Conservation (phyloP, 2,797 vertebrate species). For the Chromobotia macracanthus region DNA sequence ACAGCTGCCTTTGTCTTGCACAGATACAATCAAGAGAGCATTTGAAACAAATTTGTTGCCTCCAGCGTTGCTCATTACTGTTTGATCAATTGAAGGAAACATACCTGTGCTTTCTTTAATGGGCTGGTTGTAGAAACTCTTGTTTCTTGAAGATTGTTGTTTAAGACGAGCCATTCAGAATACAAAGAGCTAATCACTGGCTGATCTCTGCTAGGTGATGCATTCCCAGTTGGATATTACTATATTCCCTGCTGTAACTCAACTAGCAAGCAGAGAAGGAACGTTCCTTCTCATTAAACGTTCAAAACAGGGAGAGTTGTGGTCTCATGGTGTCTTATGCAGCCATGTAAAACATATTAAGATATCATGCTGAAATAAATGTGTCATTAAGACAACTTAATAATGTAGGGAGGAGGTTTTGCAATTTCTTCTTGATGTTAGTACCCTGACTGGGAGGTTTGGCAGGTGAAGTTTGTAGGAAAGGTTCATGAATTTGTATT, state of each 20-base stretch:
- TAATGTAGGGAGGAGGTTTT: slow-evolving; percentile 23
- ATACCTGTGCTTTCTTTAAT: slow-evolving; percentile 6
- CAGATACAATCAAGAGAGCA: background rate
- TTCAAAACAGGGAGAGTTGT: slow-evolving; percentile 57
- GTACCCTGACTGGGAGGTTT: background rate
- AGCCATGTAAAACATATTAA: slow-evolving; percentile 59
- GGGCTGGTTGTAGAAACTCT: slow-evolving; percentile 14
- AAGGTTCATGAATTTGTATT: background rate
- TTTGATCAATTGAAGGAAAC: slow-evolving; percentile 9
- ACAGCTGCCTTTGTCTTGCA: slow-evolving; percentile 15
- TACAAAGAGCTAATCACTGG: slow-evolving; percentile 69
- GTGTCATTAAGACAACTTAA: slow-evolving; percentile 44
- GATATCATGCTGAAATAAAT: slow-evolving; percentile 53
- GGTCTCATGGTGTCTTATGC: slow-evolving; percentile 54
- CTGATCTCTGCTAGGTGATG: slow-evolving; percentile 38
- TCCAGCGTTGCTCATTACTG: background rate
- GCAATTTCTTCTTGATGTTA: slow-evolving; percentile 1
- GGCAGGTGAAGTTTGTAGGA: background rate
- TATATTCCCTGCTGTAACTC: slow-evolving; percentile 54
- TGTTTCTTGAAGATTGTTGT: slow-evolving; percentile 61
- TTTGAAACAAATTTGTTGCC: background rate
- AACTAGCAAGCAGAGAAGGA: slow-evolving; percentile 32
- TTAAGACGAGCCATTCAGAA: slow-evolving; percentile 68
- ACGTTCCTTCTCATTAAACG: slow-evolving; percentile 55
- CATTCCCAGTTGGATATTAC: slow-evolving; percentile 41